Conservation (phyloP, 2,888 invertebrate genomes). For the Nycteola revayana region DNA sequence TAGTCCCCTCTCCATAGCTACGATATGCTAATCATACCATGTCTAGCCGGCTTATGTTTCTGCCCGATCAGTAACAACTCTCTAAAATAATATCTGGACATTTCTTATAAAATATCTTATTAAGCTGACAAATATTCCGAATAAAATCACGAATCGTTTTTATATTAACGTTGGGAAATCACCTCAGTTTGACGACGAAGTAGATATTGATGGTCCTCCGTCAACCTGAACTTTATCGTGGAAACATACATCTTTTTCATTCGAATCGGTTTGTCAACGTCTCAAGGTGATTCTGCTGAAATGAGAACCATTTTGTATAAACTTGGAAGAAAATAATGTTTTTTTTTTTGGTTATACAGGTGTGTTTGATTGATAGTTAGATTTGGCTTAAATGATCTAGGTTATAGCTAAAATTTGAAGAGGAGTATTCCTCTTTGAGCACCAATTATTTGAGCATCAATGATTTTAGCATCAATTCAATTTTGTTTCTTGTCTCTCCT, state of each 20-base stretch:
- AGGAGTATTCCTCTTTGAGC: too few relatives aligned
- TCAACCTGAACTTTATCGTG: slow-evolving; percentile 67
- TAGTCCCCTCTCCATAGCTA: too few relatives aligned
- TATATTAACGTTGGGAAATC: slow-evolving; percentile 35
- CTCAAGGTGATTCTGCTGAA: slow-evolving; percentile 58
- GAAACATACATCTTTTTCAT: slow-evolving; percentile 75
- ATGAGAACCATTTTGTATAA: slow-evolving; percentile 68
- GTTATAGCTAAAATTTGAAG: too few relatives aligned
- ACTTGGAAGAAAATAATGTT: slow-evolving; percentile 45
- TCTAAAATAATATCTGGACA: too few relatives aligned
- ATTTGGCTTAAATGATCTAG: background rate
- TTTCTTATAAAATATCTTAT: slow-evolving; percentile 21
- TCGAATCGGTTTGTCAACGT: slow-evolving; percentile 71
- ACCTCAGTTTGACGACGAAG: slow-evolving; percentile 32
- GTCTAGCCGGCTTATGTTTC: too few relatives aligned
- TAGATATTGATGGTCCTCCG: slow-evolving; percentile 42
- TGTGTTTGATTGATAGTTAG: background rate
- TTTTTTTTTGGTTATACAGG: slow-evolving; percentile 22
- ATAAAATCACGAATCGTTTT: slow-evolving; percentile 32
- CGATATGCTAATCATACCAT: too few relatives aligned
- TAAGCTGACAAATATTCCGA: slow-evolving; percentile 29
- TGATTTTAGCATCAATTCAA: too few relatives aligned
- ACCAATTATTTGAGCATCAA: too few relatives aligned
- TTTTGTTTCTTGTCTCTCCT: too few relatives aligned
- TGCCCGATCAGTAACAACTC: too few relatives aligned